phyloP scores from a whole-genome alignment of 2,113 vertebrate species.

The Podarcis muralis region DNA sequence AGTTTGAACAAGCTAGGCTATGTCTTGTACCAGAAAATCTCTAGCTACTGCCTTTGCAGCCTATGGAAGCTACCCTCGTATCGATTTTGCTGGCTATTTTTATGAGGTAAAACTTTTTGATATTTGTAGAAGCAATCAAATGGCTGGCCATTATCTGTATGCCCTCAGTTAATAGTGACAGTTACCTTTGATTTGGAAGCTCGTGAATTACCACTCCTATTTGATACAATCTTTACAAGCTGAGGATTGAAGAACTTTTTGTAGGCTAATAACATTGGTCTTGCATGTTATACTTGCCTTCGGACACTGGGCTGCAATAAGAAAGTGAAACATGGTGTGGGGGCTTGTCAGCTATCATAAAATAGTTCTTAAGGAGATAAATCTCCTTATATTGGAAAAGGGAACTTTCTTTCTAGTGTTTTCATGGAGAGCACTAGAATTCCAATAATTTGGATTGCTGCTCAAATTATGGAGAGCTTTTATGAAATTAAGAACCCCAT shows the following conservation, averaged over 20 bases:
- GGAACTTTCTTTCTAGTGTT: not conserved
- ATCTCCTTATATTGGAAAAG: conserved; percentile 25
- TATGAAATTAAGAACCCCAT: too few relatives aligned
- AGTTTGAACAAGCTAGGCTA: conserved; percentile 1
- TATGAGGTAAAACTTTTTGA: not conserved
- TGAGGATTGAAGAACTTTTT: not conserved
- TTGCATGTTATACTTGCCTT: conserved; percentile 16
- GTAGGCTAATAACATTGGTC: conserved; percentile 11
- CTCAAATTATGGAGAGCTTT: not conserved
- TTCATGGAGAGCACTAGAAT: not conserved
- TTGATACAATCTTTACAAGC: not conserved
- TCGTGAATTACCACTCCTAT: not conserved
- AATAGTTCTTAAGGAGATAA: not conserved
- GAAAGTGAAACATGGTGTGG: conserved; percentile 1
- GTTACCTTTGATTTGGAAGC: not conserved
- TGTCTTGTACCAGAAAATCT: conserved; percentile 32
- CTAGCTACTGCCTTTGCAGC: not conserved
- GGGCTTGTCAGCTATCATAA: conserved; percentile 1
- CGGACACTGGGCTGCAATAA: not conserved
- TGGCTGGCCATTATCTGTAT: not conserved
- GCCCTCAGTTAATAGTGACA: not conserved
- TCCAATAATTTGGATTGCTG: not conserved
- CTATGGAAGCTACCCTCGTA: conserved; percentile 6
- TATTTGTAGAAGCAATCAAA: not conserved
- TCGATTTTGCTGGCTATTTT: conserved; percentile 27